Conservation (phyloP, 2,888 invertebrate species). For the Drosophila mayaguana region DNA sequence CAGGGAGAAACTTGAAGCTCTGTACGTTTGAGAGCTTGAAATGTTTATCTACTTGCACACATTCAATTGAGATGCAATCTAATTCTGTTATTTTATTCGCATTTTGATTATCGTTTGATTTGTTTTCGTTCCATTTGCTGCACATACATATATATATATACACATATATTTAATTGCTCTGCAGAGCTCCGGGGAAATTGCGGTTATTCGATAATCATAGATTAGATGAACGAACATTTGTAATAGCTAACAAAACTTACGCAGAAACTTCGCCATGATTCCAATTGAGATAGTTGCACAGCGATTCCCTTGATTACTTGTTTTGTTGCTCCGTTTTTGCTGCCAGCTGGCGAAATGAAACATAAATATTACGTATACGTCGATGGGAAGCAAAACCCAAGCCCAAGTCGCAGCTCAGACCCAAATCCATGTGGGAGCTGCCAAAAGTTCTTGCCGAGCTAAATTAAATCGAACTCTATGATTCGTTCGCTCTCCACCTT, state of each 20-base stretch:
- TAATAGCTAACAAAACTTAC: slow-evolving; percentile 52
- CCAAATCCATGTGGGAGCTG: slow-evolving; percentile 67
- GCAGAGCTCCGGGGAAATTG: slow-evolving; percentile 53
- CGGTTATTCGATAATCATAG: slow-evolving; percentile 58
- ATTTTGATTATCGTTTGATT: slow-evolving; percentile 46
- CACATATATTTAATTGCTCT: slow-evolving; percentile 71
- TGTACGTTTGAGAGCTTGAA: slow-evolving; percentile 18
- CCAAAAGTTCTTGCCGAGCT: slow-evolving; percentile 67
- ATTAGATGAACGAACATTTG: slow-evolving; percentile 71
- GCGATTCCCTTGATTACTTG: slow-evolving; percentile 71
- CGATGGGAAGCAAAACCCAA: slow-evolving; percentile 10
- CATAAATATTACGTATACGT: slow-evolving; percentile 79
- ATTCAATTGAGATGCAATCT: slow-evolving; percentile 50
- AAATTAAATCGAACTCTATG: slow-evolving; percentile 65
- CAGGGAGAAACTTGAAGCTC: not conserved
- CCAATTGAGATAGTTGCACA: slow-evolving; percentile 55
- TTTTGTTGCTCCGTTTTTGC: slow-evolving; percentile 29
- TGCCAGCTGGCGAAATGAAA: slow-evolving; percentile 49
- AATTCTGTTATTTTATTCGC: slow-evolving; percentile 32
- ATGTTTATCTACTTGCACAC: slow-evolving; percentile 52
- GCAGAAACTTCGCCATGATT: slow-evolving; percentile 54
- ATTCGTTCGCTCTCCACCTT: slow-evolving; percentile 6
- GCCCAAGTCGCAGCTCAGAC: not conserved
- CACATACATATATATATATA: not conserved
- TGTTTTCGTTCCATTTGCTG: slow-evolving; percentile 66